Conservation (phyloP, 2,888 invertebrate species). For the Dilophus febrilis region DNA sequence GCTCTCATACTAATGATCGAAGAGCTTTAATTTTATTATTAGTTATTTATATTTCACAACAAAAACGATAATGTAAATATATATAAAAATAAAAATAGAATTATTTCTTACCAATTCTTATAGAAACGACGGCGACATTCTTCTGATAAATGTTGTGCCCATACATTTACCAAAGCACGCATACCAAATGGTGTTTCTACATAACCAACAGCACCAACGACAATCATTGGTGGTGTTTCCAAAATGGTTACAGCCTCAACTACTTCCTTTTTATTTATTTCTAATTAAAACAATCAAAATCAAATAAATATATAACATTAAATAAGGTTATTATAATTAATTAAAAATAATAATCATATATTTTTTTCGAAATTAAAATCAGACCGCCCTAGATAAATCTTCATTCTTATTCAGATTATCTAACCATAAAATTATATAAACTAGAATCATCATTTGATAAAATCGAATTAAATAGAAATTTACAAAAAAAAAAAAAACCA, state of each 20-base stretch:
- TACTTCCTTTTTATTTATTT: constrained; percentile 99
- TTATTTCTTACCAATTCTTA: constrained; percentile 85
- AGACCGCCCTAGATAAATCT: constrained; percentile 32
- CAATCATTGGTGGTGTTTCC: constrained; percentile 96
- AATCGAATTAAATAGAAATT: constrained; percentile 4
- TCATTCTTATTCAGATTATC: constrained; percentile 19
- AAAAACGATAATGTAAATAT: background rate
- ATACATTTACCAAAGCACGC: constrained; percentile 85
- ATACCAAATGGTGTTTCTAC: constrained; percentile 97
- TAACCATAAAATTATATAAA: constrained; percentile 9
- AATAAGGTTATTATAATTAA: constrained; percentile 2
- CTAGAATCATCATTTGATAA: constrained; percentile 1
- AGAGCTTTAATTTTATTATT: constrained; percentile 35
- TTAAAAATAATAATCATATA: constrained; percentile 1
- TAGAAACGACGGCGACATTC: constrained; percentile 98
- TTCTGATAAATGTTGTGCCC: constrained; percentile 98
- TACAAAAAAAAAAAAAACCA: background rate
- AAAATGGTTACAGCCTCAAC: constrained; percentile 97
- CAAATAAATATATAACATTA: constrained; percentile 8
- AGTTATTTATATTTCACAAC: background rate
- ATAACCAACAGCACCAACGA: constrained; percentile 96
- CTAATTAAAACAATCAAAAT: no score
- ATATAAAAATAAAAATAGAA: background rate
- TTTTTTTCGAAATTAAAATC: constrained; percentile 14
- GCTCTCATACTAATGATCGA: constrained; percentile 54